Evolutionary conservation across 2,113 vertebrate genomes (phyloP).

Genomic region (Carollia perspicillata): DNA sequence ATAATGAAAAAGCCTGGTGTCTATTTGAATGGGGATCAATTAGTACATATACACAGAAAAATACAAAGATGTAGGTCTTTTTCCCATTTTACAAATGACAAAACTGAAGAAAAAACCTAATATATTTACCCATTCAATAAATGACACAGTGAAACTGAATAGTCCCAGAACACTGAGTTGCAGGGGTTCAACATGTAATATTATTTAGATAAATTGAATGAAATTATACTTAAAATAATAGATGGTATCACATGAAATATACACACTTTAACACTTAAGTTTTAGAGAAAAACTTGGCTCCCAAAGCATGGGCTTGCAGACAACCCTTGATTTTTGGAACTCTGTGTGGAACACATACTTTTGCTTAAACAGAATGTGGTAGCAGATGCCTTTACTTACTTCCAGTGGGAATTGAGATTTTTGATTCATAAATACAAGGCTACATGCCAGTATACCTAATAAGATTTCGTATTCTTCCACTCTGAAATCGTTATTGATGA

Average conservation of each 20-base stretch:
- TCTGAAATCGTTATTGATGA: background rate
- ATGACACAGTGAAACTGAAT: background rate
- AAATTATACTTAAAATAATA: background rate
- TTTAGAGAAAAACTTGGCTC: conserved; percentile 42
- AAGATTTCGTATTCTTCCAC: background rate
- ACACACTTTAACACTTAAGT: background rate
- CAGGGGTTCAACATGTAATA: background rate
- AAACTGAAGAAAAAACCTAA: background rate
- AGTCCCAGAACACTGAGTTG: background rate
- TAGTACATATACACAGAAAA: background rate
- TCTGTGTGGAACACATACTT: background rate
- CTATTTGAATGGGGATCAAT: background rate
- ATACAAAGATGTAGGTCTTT: background rate
- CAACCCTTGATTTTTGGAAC: conserved; percentile 36
- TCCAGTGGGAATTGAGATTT: conserved; percentile 55
- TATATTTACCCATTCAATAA: background rate
- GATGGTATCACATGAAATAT: background rate
- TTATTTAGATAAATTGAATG: background rate
- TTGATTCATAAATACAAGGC: conserved; percentile 52
- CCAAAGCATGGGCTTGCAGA: background rate
- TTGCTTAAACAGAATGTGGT: conserved; percentile 44
- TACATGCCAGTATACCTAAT: conserved; percentile 39
- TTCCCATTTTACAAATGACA: conserved; percentile 14
- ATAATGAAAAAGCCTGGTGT: background rate
- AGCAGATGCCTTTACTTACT: conserved; percentile 60